Conservation (phyloP, 2,797 vertebrate species). For the Artibeus lituratus region DNA sequence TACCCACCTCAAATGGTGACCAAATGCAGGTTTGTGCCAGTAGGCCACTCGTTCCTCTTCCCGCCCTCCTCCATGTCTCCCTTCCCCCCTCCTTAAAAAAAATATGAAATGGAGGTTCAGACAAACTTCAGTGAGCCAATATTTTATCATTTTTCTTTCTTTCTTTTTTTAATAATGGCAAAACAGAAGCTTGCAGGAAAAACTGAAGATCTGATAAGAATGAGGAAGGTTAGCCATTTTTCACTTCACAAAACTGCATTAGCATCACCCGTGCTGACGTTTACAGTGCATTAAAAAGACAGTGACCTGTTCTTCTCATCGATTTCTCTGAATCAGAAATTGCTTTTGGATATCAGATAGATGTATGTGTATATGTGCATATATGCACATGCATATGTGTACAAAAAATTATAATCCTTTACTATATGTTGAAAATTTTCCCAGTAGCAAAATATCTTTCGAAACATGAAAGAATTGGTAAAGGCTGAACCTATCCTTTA, state of each 20-base stretch:
- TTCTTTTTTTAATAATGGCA: slow-evolving; percentile 77
- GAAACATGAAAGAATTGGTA: neutral
- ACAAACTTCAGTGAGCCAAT: slow-evolving; percentile 74
- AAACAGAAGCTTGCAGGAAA: slow-evolving; percentile 89
- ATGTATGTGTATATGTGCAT: neutral
- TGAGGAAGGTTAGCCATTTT: slow-evolving; percentile 95
- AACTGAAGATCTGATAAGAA: slow-evolving; percentile 91
- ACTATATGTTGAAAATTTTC: neutral
- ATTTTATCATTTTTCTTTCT: slow-evolving; percentile 71
- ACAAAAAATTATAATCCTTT: slow-evolving; percentile 37
- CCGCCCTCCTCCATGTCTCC: slow-evolving; percentile 33
- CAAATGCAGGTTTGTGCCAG: slow-evolving; percentile 92
- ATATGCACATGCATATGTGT: neutral
- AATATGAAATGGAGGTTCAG: slow-evolving; percentile 58
- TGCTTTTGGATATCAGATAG: neutral
- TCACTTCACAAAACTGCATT: slow-evolving; percentile 68
- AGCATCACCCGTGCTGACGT: slow-evolving; percentile 73
- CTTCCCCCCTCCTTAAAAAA: slow-evolving; percentile 20
- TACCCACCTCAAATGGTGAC: slow-evolving; percentile 87
- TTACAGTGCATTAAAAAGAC: slow-evolving; percentile 80
- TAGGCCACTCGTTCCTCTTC: slow-evolving; percentile 53
- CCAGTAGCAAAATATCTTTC: neutral
- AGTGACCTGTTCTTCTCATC: slow-evolving; percentile 75
- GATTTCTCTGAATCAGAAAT: slow-evolving; percentile 58
- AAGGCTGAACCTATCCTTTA: slow-evolving; percentile 17